Evolutionary conservation across 2,797 vertebrate genomes (phyloP).

Genomic region (Myotis findleyi): DNA sequence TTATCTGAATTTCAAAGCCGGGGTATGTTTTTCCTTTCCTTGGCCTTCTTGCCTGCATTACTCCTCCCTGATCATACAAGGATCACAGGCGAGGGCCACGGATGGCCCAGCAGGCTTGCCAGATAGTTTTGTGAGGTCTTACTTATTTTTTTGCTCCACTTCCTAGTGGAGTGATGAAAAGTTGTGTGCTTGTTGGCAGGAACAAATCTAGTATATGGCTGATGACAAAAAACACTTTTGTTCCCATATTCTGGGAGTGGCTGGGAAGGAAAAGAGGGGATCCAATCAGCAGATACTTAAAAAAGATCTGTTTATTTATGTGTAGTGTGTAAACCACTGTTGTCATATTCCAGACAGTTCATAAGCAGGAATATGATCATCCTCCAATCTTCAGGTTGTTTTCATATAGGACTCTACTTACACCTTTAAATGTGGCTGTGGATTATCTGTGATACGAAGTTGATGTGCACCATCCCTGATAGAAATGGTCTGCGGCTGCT

Average conservation of each 20-base stretch:
- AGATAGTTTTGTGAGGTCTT: constrained; percentile 34
- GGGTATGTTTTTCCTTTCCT: background rate
- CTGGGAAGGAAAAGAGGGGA: background rate
- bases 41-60: constrained; percentile 41
- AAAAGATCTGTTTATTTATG: background rate
- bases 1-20: constrained; percentile 79
- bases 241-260: background rate
- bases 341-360: background rate
- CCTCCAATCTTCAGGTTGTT: background rate
- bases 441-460: background rate
- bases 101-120: constrained; percentile 5
- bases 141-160: background rate
- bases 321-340: background rate
- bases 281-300: background rate
- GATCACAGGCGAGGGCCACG: background rate
- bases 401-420: background rate
- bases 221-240: constrained; percentile 17
- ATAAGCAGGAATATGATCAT: background rate
- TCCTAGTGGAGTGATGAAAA: background rate
- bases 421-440: background rate
- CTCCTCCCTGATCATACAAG: background rate
- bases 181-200: background rate
- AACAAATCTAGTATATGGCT: background rate
- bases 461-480: background rate
- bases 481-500: background rate